phyloP scores from a whole-genome alignment of 2,888 invertebrate genomes.

The Oscheius onirici region DNA sequence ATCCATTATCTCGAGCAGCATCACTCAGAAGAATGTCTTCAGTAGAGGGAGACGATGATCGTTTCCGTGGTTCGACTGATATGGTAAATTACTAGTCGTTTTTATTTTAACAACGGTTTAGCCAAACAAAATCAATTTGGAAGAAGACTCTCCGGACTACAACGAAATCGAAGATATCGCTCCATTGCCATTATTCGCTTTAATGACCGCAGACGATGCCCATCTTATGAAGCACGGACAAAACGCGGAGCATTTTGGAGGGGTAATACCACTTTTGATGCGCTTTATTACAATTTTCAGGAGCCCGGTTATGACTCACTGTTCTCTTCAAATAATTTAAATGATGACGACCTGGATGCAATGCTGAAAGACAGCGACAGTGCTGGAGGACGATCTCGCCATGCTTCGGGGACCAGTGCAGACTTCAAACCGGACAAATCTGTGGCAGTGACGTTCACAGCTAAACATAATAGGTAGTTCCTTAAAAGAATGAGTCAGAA shows the following conservation, averaged over 20 bases:
- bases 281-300: conserved; percentile 22
- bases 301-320: conserved; percentile 82
- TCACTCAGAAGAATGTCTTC: conserved; percentile 53
- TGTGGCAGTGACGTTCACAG: conserved; percentile 53
- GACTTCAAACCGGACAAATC: conserved; percentile 21
- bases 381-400: conserved; percentile 63
- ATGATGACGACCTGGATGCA: conserved; percentile 77
- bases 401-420: conserved; percentile 51
- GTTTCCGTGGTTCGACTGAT: conserved; percentile 7
- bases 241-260: conserved; percentile 37
- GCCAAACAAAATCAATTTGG: conserved; percentile 19
- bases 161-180: conserved; percentile 97
- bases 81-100: background rate
- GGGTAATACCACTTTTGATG: no score
- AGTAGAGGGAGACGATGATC: conserved; percentile 39
- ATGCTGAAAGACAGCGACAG: conserved; percentile 82
- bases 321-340: conserved; percentile 80
- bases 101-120: background rate
- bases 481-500: background rate
- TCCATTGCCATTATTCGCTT: conserved; percentile 93
- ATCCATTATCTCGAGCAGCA: conserved; percentile 57
- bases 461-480: conserved; percentile 47
- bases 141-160: conserved; percentile 76
- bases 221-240: conserved; percentile 33
- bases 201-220: conserved; percentile 86